Evolutionary conservation across 2,888 invertebrate genomes (phyloP), one percentile per base, ranked within the genome.

Genomic region (Pseudeuparius sepicola): DNA sequence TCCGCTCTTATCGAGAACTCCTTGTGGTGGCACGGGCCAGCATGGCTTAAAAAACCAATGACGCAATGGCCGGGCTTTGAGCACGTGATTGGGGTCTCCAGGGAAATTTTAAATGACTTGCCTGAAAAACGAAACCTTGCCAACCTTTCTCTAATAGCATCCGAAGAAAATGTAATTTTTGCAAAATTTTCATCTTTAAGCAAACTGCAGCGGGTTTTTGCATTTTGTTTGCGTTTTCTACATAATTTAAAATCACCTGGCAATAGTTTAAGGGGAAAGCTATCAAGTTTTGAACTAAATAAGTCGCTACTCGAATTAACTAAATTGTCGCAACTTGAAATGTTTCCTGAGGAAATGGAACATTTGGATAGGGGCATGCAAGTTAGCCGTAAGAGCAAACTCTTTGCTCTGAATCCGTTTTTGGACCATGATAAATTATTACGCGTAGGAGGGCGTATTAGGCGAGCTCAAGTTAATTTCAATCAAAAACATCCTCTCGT

Each of bases 1-100:
- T 27, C 29, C 24, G 16, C 37, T 12, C 17, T 47, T 18, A 24
- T 24, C 11, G 18, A 26, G 4, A 29, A 14, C 11, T 12, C 31
- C 11, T 14, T 46, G 20, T 45, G 46, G 46, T 48, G 43, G 43
- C 20, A 40, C 15, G 43, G 45, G n/a, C 43, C 47, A 13, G 11
- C n/a, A 12, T 34, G 26, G 16, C 16, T 34, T 11, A 10, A 7
- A 5, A 6, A 26, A 6, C 4, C 13, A 2, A 4, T 3, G 9
- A 3, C 2, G 12, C 2, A 16, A 5, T 34, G 25, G 17, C 11
- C 17, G 4, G 13, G n/a, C n/a, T n/a, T n/a, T n/a, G n/a, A n/a
- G n/a, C n/a, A n/a, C n/a, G n/a, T n/a, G 20, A 26, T 10, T 29
- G 3, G 11, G 5, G 12, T 12, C n/a, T 2, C 4, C 4, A 13